Evolutionary conservation across 1,140 invertebrate species (phyloP), one percentile per base, ranked within the genome.

Genomic region (Drosophila tristis): DNA sequence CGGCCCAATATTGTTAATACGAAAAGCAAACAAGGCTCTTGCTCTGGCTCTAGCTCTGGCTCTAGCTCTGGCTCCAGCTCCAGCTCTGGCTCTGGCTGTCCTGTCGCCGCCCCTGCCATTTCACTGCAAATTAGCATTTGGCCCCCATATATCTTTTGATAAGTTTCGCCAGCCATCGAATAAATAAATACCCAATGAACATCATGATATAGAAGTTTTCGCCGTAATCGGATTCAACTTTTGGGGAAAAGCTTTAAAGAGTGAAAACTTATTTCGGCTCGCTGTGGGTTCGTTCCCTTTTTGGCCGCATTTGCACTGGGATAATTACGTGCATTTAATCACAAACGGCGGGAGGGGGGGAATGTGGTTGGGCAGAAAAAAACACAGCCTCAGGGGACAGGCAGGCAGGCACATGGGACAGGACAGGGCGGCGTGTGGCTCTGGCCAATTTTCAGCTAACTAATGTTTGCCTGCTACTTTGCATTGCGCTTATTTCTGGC

Each of bases 261-360:
- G 16, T 29, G 20, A 55, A 67, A 66, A 70, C 68, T 65, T 44
- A 50, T 43, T 70, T 57, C 35, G 20, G 31, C 9, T 39, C 20
- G 39, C 42, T 26, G 31, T 2, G 20, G 20, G 20, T 20, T n/a
- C 20, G 9, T 0, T 20, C 20, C 20, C 2, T 20, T 8, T 29
- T 26, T 44, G 47, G n/a, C 43, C 70, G 26, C 49, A 63, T 60
- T 72, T 78, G 74, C 53, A 53, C 63, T 74, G 65, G 56, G 59
- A 70, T 80, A 80, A 80, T 77, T 77, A 80, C 73, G 55, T 63
- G 78, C 58, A 80, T 80, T 81, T 81, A 81, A 80, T 80, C 73
- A 77, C 61, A 31, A 9, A 3, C 58, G 51, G 47, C 16, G 78
- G 58, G 55, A 75, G 75, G 72, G 39, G 61, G 72, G 26, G 43